Evolutionary conservation across 2,888 invertebrate genomes (phyloP), one percentile per base, ranked within the genome.

Genomic region (Protophormia terraenovae): DNA sequence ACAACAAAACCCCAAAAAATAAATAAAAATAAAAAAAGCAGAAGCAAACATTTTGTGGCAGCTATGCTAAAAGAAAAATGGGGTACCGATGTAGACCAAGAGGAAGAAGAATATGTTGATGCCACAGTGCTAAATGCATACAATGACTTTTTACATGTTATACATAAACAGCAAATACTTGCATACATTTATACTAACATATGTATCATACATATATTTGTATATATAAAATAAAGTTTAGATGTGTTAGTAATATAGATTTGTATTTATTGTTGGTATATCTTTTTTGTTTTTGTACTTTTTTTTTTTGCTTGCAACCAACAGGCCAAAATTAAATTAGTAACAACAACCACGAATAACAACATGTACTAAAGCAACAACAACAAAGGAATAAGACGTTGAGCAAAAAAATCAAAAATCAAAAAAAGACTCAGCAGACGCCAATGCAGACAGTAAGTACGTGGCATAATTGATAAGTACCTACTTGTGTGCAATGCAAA

Each of bases 291-390:
- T n/a, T n/a, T 35, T 8, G 45, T 29, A 32, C 8, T 50, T 19
- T 58, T 55, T 53, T 41, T 58, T 41, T 38, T 41, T 62, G 22
- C 45, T 58, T 7, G 24, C 29, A 60, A 47, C 47, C 45, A 67
- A 62, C 41, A 72, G 73, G 77, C 78, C 67, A 83, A 78, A 78
- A 67, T 83, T 83, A 78, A 83, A 83, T 83, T 83, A 78, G 83
- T 73, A 78, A 41, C 78, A 83, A 83, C 66, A 73, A 78, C 55
- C 32, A 62, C 41, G 16, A 75, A 77, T 27, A 47, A 66, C 47
- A 79, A 45, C 45, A n/a, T n/a, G n/a, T n/a, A n/a, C n/a, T n/a
- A n/a, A n/a, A n/a, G n/a, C n/a, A 72, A 47, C 64, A 24, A 55
- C 19, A 76, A 38, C 29, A 67, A 67, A 67, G 1, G 5, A 76